These are phyloP conservation scores for Synanthedon vespiformis DNA, from an alignment of 2,888 invertebrate species.

Conservation along the genomic window DNA sequence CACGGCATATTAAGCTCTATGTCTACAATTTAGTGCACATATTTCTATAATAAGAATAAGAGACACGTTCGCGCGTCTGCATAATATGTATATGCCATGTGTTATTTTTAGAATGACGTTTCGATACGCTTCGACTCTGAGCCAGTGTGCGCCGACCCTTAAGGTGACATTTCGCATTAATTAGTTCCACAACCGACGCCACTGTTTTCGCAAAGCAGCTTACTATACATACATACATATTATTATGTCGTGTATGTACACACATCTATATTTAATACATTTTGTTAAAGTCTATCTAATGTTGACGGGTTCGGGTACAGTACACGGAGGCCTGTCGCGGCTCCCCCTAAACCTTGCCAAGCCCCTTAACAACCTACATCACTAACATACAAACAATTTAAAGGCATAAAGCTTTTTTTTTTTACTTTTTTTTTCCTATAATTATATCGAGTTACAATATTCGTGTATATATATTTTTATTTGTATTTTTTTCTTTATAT, in stretches of 20 bases:
- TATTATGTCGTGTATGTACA: neutral
- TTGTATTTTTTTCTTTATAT: conserved; percentile 57
- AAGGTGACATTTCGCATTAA: too few species aligned
- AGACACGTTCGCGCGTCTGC: too few species aligned
- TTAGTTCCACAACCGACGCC: too few species aligned
- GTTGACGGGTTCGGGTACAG: conserved; percentile 54
- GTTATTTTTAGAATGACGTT: too few species aligned
- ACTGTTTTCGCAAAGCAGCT: too few species aligned
- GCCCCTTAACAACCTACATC: conserved; percentile 44
- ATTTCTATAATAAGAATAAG: too few species aligned
- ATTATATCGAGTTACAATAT: conserved; percentile 58
- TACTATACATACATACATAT: too few species aligned
- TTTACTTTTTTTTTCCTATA: conserved; percentile 48
- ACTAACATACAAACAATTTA: conserved; percentile 65
- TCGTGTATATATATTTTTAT: conserved; percentile 71
- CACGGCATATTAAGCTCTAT: too few species aligned
- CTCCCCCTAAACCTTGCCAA: conserved; percentile 44
- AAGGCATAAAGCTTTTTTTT: conserved; percentile 66
- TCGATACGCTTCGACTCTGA: too few species aligned
- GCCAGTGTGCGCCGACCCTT: too few species aligned
- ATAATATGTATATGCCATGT: too few species aligned
- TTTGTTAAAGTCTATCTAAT: conserved; percentile 57
- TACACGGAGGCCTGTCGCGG: conserved; percentile 34
- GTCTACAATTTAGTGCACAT: too few species aligned
- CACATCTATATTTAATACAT: conserved; percentile 24